A percentile compares a stretch with the other conserved stretches of the same genome.
phyloP scores from a whole-genome alignment of 2,888 invertebrate species.

The Priocnemis perturbator region DNA sequence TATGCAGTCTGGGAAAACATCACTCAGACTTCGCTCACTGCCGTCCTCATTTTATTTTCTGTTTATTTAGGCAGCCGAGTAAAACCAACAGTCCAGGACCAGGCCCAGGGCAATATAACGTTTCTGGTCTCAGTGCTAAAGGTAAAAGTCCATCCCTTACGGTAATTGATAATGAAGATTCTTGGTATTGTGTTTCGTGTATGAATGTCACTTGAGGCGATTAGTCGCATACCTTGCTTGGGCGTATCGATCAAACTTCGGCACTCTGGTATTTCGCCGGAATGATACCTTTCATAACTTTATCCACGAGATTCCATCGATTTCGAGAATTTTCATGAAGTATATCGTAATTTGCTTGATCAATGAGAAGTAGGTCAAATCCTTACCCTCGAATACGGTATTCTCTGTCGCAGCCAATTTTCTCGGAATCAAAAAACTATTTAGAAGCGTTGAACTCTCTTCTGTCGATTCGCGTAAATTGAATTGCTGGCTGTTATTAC shows the following conservation, averaged over 20 bases:
- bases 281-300: conserved; percentile 30
- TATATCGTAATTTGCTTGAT: no score
- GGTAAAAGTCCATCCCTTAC: conserved; percentile 76
- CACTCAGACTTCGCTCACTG: no score
- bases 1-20: no score
- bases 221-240: conserved; percentile 17
- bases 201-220: conserved; percentile 20
- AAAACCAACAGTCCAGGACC: conserved; percentile 83
- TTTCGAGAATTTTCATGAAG: background rate
- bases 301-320: conserved; percentile 45
- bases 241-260: conserved; percentile 53
- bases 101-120: conserved; percentile 93
- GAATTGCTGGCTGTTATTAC: no score
- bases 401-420: no score
- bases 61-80: conserved; percentile 71
- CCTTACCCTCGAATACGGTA: no score
- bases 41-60: background rate
- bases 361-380: no score
- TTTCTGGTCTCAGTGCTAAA: conserved; percentile 89
- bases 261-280: conserved; percentile 31
- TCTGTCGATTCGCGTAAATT: background rate
- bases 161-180: no score
- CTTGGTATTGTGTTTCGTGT: background rate
- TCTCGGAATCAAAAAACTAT: background rate
- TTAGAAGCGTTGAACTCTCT: background rate